Conservation (phyloP, 2,113 vertebrate species). For the Dipodomys merriami region DNA sequence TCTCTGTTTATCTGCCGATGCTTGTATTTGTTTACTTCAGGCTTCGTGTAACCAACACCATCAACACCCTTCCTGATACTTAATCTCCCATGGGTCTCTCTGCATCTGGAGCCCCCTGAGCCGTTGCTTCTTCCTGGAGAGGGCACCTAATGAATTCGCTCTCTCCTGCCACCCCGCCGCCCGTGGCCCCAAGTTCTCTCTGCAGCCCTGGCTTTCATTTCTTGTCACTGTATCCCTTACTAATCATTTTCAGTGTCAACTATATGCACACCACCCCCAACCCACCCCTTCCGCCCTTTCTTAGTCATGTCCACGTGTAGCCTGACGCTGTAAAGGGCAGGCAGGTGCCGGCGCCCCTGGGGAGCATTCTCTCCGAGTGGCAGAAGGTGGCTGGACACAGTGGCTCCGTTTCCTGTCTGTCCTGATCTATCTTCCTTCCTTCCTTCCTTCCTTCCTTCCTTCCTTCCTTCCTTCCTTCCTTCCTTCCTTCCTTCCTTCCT, state of each 20-base stretch:
- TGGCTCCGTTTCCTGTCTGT: neutral
- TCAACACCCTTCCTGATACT: neutral
- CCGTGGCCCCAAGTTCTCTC: too few species aligned
- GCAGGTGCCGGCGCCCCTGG: too few species aligned
- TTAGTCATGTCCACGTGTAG: neutral
- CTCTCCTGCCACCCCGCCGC: rapidly evolving
- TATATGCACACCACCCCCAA: neutral
- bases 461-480: too few species aligned
- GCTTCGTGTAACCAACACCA: neutral
- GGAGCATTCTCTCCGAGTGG: too few species aligned
- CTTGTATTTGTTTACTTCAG: neutral
- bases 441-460: too few species aligned
- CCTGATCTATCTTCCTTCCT: too few species aligned
- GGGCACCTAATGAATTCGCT: neutral
- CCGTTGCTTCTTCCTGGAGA: neutral
- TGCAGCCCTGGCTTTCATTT: neutral
- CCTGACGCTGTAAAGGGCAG: too few species aligned
- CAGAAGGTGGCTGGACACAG: neutral
- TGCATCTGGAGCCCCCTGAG: neutral
- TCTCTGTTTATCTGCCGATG: neutral
- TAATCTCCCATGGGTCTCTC: neutral
- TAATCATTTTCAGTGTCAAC: neutral
- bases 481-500: too few species aligned
- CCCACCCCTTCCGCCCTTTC: neutral
- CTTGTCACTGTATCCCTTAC: neutral